Percentiles rank a stretch among this genome's conserved stretches.
Evolutionary conservation across 2,113 vertebrate species (phyloP).

Genomic region (Limnothrissa miodon): DNA sequence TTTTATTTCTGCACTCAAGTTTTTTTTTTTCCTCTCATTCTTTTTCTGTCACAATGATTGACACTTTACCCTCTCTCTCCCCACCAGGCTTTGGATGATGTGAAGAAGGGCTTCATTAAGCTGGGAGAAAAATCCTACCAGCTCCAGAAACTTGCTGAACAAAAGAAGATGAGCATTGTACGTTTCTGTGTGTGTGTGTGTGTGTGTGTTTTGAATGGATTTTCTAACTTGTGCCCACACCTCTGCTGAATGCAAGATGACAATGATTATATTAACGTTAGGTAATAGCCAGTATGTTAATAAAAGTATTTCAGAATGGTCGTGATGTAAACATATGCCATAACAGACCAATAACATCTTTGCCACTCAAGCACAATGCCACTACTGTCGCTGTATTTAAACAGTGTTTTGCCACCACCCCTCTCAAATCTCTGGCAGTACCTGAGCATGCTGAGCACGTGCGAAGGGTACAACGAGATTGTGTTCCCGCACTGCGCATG

Average conservation of each 20-base stretch:
- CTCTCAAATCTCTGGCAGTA: conserved; percentile 72
- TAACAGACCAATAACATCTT: background rate
- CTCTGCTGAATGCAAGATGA: background rate
- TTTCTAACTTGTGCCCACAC: background rate
- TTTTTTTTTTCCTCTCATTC: background rate
- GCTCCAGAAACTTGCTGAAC: conserved; percentile 93
- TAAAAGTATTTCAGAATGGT: no score
- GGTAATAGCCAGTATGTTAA: no score
- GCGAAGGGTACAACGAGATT: conserved; percentile 95
- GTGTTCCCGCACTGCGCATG: conserved; percentile 94
- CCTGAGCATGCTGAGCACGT: conserved; percentile 87
- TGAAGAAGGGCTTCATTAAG: conserved; percentile 96
- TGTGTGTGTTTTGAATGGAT: no score
- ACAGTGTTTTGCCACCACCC: background rate
- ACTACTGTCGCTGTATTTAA: background rate
- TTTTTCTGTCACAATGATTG: background rate
- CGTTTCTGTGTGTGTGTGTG: conserved; percentile 51
- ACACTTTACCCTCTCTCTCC: conserved; percentile 23
- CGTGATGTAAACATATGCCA: background rate
- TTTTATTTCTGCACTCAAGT: background rate
- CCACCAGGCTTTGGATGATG: conserved; percentile 87
- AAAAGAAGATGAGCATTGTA: conserved; percentile 96
- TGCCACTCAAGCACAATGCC: background rate
- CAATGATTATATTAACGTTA: background rate
- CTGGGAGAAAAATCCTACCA: conserved; percentile 96